These are phyloP conservation scores for Tauraco hartlaubi DNA, from an alignment of 2,797 vertebrate genomes.

Conservation along the genomic window DNA sequence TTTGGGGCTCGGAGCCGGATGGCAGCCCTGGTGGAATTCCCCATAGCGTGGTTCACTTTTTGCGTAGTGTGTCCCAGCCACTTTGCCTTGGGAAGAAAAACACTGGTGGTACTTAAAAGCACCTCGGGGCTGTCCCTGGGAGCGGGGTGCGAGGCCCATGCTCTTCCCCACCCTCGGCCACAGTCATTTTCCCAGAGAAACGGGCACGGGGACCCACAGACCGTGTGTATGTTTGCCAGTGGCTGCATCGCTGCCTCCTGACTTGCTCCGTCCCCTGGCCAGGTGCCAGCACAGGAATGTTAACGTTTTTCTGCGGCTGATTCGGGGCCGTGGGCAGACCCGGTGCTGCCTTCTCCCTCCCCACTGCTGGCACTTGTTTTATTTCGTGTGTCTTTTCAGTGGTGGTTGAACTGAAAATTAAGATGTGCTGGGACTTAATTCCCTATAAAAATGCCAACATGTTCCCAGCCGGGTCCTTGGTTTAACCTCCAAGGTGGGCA, in stretches of 20 bases:
- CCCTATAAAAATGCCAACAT: not conserved
- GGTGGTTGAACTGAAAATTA: not conserved
- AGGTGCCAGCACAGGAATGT: not conserved
- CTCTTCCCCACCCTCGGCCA: not conserved
- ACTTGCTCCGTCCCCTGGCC: not conserved
- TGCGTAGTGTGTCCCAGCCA: rapidly evolving
- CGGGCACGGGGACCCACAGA: not conserved
- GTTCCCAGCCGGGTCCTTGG: not conserved
- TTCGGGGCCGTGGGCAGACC: not conserved
- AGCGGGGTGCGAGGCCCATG: rapidly evolving
- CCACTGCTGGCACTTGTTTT: not conserved
- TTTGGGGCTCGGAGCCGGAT: rapidly evolving
- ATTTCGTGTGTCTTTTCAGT: not conserved
- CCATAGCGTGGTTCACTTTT: rapidly evolving
- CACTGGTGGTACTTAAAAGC: rapidly evolving
- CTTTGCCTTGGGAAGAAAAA: not conserved
- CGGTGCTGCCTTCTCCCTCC: not conserved
- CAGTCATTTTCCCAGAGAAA: rapidly evolving
- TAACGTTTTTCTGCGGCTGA: not conserved
- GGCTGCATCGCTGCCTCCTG: not conserved
- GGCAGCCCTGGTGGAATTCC: not conserved
- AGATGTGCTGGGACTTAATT: not conserved
- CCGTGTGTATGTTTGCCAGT: rapidly evolving
- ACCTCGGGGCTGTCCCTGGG: rapidly evolving
- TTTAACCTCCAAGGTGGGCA: not conserved